These are phyloP conservation scores for Chiloscyllium punctatum DNA, from an alignment of 2,797 vertebrate species.

Conservation along the genomic window DNA sequence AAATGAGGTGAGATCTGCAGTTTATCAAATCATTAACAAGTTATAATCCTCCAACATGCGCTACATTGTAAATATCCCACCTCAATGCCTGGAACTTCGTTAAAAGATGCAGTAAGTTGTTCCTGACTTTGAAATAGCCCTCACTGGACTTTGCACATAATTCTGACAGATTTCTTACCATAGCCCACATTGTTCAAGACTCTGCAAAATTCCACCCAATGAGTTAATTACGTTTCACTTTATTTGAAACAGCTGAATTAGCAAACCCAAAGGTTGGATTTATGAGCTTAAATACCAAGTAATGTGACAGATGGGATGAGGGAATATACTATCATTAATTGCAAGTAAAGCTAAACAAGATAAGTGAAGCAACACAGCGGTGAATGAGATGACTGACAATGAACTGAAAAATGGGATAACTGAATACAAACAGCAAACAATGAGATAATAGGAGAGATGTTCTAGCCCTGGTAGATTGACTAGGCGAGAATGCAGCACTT, in stretches of 20 bases:
- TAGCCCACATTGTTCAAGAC: no score
- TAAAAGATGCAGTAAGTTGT: no score
- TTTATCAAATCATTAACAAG: no score
- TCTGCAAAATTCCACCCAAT: no score
- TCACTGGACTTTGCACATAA: no score
- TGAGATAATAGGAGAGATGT: not conserved
- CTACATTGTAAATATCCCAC: no score
- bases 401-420: not conserved
- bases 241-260: not conserved
- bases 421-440: not conserved
- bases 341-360: conserved; percentile 17
- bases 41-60: no score
- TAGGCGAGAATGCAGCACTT: not conserved
- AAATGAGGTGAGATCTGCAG: no score
- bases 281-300: conserved; percentile 2
- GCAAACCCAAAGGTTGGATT: not conserved
- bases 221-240: not conserved
- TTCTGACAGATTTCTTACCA: no score
- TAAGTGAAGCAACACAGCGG: not conserved
- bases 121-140: no score
- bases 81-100: no score
- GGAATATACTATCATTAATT: not conserved
- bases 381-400: not conserved
- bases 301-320: not conserved
- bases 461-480: not conserved